Evolutionary conservation across 1,140 invertebrate species (phyloP).

Genomic region (Whitmania pigra): DNA sequence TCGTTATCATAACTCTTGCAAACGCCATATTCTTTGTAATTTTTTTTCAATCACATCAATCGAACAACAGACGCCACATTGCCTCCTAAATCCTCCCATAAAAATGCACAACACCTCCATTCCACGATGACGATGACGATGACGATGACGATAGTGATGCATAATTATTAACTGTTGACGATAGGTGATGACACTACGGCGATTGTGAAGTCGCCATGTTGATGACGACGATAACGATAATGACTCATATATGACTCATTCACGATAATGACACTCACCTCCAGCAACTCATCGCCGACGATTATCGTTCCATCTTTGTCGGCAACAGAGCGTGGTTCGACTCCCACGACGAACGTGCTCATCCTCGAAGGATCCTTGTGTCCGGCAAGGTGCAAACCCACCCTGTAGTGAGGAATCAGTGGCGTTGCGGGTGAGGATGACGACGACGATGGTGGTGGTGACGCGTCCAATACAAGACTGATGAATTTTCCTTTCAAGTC

Average conservation of each 20-base stretch:
- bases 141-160: neutral
- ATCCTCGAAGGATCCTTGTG: slow-evolving; percentile 85
- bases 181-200: neutral
- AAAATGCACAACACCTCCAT: too few relatives aligned
- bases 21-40: too few relatives aligned
- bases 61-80: too few relatives aligned
- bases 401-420: slow-evolving; percentile 43
- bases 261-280: slow-evolving; percentile 50
- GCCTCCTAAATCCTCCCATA: too few relatives aligned
- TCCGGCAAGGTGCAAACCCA: slow-evolving; percentile 83
- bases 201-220: neutral
- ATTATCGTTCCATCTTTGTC: slow-evolving; percentile 60
- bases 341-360: slow-evolving; percentile 87
- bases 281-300: slow-evolving; percentile 87
- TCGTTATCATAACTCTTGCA: too few relatives aligned
- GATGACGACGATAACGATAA: neutral
- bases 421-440: neutral
- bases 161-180: neutral
- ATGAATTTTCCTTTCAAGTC: too few relatives aligned
- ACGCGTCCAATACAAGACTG: too few relatives aligned
- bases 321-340: slow-evolving; percentile 74
- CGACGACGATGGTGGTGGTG: neutral
- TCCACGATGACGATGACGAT: neutral
- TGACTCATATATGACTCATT: too few relatives aligned
- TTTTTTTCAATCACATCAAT: too few relatives aligned